phyloP scores from a whole-genome alignment of 2,797 vertebrate species.

The Pteronotus mesoamericanus region DNA sequence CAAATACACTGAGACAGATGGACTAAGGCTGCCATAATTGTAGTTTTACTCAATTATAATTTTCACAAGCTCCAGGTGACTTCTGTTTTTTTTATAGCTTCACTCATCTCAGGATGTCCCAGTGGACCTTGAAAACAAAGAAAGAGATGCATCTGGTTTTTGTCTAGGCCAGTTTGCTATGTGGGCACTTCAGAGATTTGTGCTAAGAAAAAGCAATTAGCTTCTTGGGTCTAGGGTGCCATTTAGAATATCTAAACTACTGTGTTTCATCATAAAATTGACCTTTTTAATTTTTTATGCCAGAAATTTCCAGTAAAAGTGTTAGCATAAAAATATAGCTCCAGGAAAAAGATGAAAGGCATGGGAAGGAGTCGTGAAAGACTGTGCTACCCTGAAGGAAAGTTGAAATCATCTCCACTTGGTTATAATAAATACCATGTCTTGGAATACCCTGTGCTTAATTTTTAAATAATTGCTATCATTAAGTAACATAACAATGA shows the following conservation, averaged over 20 bases:
- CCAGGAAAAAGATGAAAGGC: slow-evolving; percentile 72
- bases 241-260: slow-evolving; percentile 80
- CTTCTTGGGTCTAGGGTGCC: slow-evolving; percentile 80
- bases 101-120: slow-evolving; percentile 73
- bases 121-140: slow-evolving; percentile 67
- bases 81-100: slow-evolving; percentile 73
- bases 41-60: slow-evolving; percentile 76
- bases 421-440: slow-evolving; percentile 73
- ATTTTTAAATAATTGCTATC: slow-evolving; percentile 83
- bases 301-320: slow-evolving; percentile 77
- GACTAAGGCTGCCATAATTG: slow-evolving; percentile 71
- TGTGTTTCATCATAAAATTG: slow-evolving; percentile 81
- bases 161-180: slow-evolving; percentile 62
- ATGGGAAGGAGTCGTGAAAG: slow-evolving; percentile 71
- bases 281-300: slow-evolving; percentile 85
- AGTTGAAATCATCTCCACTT: slow-evolving; percentile 65
- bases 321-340: slow-evolving; percentile 74
- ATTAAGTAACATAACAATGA: slow-evolving; percentile 80
- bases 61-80: slow-evolving; percentile 78
- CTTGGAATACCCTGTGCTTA: slow-evolving; percentile 73
- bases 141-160: slow-evolving; percentile 70
- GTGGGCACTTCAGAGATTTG: slow-evolving; percentile 75
- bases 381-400: slow-evolving; percentile 54
- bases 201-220: slow-evolving; percentile 82
- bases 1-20: slow-evolving; percentile 67